Base-by-base conservation (phyloP, 1,140 invertebrate genomes). In the Coptotermes formosanus region DNA sequence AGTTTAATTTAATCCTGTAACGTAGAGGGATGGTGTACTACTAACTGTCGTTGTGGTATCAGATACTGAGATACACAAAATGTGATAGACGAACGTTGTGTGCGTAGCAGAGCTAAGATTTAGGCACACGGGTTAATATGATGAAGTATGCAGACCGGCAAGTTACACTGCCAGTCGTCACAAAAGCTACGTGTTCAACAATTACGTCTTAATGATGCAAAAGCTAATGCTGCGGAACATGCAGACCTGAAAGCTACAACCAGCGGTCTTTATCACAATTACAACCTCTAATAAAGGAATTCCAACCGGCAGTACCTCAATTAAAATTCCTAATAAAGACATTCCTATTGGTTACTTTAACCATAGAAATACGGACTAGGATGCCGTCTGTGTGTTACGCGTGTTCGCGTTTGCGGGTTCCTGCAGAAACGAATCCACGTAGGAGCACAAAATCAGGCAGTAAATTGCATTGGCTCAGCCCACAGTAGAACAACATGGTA, bases 301-400 rank as follows among this genome's bases (percentile, higher is more conserved):
- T 64, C 59, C 59, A 64, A 64, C 59, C 19, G 59, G 59, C 82
- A 23, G 82, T 43, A 44, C 82, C 45, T 83, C 45, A 83, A 83
- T 83, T 83, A 83, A 83, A 83, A 83, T 48, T 83, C 38, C 82
- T 83, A 43, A 83, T 83, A 83, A 83, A 83, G 82, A 83, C 38
- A 83, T 83, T 83, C 82, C 82, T 83, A 83, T 83, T 48, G 82
- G 82, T 83, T 44, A 83, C 82, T 43, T 43, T 44, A 64, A 64
- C 59, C 59, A 21, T n/a, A 64, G 59, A 64, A 64, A 64, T 64
- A 64, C 59, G 1, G 59, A 64, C 59, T 19, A 8, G 59, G 59
- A 3, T 64, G 2, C 2, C 25, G 16, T 23, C 59, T 64, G 59
- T 64, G 59, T 64, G 59, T 64, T 25, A n/a, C 2, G 25, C 25